Conservation (phyloP, 2,888 invertebrate genomes). For the Branchellion lobata region DNA sequence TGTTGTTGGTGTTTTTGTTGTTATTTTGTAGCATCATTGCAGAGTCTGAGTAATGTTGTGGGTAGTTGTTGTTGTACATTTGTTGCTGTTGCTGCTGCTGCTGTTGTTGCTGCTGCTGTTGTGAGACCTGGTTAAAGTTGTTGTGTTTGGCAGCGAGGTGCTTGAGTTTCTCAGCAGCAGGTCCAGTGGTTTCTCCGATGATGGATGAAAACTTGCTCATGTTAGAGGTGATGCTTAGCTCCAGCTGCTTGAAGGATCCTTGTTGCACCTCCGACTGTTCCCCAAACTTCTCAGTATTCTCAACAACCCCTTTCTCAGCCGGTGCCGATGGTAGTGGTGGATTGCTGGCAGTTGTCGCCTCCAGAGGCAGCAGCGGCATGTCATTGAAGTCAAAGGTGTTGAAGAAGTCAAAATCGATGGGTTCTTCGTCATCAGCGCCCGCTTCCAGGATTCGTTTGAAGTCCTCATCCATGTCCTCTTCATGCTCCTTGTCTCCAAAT, state of each 20-base stretch:
- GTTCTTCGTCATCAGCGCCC: conserved; percentile 3
- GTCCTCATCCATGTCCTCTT: conserved; percentile 7
- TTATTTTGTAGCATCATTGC: neutral
- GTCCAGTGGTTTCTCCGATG: conserved; percentile 33
- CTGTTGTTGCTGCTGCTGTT: neutral
- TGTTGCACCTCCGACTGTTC: too few species aligned
- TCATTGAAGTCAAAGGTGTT: conserved; percentile 28
- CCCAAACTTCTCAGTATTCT: neutral
- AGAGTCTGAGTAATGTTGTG: neutral
- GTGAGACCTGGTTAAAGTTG: conserved; percentile 11
- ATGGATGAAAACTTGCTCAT: conserved; percentile 40
- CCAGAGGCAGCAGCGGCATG: neutral
- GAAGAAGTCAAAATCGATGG: conserved; percentile 40
- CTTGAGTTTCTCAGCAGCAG: conserved; percentile 35
- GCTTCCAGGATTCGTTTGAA: conserved; percentile 1
- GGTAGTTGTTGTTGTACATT: conserved; percentile 41
- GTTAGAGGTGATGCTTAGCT: conserved; percentile 29
- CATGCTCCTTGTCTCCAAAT: conserved; percentile 7
- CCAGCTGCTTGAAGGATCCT: conserved; percentile 1
- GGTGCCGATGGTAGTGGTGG: too few species aligned
- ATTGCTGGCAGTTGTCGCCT: neutral
- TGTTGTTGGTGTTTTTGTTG: neutral
- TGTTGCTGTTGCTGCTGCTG: conserved; percentile 24
- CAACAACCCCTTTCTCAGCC: too few species aligned
- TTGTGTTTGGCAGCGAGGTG: conserved; percentile 40